A percentile compares a stretch with the other conserved stretches of the same genome.
phyloP scores from a whole-genome alignment of 2,888 invertebrate species.

The Nyleta sp. region DNA sequence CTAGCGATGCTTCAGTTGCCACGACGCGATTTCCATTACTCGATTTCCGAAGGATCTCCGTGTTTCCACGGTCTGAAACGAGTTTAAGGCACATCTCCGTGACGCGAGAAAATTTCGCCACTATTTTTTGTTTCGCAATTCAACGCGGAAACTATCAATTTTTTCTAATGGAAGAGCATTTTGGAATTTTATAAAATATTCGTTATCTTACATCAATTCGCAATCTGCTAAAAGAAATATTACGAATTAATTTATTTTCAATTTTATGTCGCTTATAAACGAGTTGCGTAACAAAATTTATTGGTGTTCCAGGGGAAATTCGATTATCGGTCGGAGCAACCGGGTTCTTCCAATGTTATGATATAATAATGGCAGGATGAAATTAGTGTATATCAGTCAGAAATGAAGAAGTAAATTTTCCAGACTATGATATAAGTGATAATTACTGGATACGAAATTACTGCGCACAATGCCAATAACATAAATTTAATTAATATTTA shows the following conservation, averaged over 20 bases:
- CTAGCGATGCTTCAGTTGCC: constrained; percentile 74
- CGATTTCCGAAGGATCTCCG: constrained; percentile 74
- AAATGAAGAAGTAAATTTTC: constrained; percentile 28
- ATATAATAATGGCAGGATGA: constrained; percentile 18
- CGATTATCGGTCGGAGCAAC: background rate
- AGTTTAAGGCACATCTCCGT: constrained; percentile 51
- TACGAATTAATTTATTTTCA: too few species aligned
- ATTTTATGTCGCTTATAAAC: too few species aligned
- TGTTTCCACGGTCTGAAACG: constrained; percentile 54
- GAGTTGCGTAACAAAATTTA: too few species aligned
- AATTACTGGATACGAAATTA: constrained; percentile 24
- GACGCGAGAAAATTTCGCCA: constrained; percentile 33
- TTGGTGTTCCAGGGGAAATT: background rate
- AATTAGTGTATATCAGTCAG: constrained; percentile 7
- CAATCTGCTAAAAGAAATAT: background rate
- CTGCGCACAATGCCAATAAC: constrained; percentile 23
- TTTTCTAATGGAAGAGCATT: constrained; percentile 10
- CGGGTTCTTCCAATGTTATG: too few species aligned
- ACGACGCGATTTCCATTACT: constrained; percentile 78
- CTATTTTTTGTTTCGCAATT: constrained; percentile 33
- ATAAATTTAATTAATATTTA: constrained; percentile 52
- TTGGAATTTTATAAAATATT: background rate
- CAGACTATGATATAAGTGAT: constrained; percentile 11
- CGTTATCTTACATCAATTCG: background rate
- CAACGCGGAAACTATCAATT: constrained; percentile 22